phyloP scores from a whole-genome alignment of 2,888 invertebrate genomes.

The Gymnosoma rotundatum region DNA sequence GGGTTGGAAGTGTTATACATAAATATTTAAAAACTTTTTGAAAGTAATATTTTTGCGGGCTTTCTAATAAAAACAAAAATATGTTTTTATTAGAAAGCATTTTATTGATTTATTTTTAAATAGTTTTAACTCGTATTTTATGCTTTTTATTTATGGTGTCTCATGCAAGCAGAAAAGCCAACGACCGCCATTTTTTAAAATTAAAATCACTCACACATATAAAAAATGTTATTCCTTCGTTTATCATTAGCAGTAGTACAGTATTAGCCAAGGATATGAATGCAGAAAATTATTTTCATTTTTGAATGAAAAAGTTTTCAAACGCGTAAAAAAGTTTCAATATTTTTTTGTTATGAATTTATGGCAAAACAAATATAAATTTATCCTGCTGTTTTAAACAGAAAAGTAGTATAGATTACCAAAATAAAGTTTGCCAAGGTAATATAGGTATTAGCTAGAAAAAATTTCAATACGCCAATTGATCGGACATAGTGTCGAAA shows the following conservation, averaged over 20 bases:
- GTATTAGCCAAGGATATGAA: conserved; percentile 53
- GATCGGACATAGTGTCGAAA: no score
- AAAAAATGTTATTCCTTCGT: conserved; percentile 50
- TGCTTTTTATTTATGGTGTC: background rate
- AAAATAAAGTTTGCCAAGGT: no score
- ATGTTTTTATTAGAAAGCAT: background rate
- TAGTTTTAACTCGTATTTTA: background rate
- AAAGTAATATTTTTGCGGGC: background rate
- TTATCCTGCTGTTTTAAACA: no score
- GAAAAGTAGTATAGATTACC: no score
- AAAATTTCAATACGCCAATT: no score
- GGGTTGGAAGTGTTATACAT: conserved; percentile 63
- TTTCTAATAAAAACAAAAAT: background rate
- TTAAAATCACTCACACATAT: conserved; percentile 38
- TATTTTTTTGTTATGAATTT: no score
- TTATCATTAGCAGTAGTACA: conserved; percentile 60
- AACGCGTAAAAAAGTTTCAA: no score
- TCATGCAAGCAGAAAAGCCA: conserved; percentile 29
- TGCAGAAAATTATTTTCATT: background rate
- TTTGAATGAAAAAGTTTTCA: no score
- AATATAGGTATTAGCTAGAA: no score
- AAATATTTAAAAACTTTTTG: conserved; percentile 18
- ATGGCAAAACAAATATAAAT: no score
- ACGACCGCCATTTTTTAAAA: conserved; percentile 72
- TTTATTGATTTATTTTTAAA: no score